These are phyloP conservation scores for Neoarius graeffei DNA, from an alignment of 2,113 vertebrate species.

Conservation along the genomic window DNA sequence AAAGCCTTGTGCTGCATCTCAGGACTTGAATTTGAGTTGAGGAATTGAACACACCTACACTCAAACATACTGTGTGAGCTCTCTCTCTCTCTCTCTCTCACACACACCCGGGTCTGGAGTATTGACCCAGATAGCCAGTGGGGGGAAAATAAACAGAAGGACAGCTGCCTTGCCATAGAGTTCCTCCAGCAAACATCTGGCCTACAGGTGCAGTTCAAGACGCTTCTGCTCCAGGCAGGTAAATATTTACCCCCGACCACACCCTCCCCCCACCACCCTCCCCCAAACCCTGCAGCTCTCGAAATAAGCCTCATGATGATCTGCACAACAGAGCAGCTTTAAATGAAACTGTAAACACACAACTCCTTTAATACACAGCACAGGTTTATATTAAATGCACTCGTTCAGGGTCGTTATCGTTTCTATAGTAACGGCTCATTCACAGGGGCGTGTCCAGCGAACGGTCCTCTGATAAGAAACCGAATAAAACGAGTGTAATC, in stretches of 20 bases:
- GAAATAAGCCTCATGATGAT: background rate
- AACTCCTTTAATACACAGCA: background rate
- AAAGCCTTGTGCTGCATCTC: background rate
- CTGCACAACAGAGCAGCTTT: background rate
- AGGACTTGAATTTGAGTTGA: background rate
- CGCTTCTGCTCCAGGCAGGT: constrained; percentile 26
- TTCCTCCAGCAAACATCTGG: constrained; percentile 49
- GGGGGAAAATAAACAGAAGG: constrained; percentile 12
- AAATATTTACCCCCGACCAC: constrained; percentile 46
- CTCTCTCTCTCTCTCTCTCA: background rate
- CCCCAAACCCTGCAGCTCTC: background rate
- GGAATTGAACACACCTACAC: background rate
- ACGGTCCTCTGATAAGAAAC: background rate
- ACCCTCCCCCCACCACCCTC: background rate
- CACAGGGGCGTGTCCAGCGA: background rate
- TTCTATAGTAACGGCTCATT: background rate
- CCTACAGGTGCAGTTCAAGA: constrained; percentile 38
- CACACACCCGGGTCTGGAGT: background rate
- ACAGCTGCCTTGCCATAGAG: constrained; percentile 31
- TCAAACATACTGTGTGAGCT: background rate
- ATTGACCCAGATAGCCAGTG: constrained; percentile 7
- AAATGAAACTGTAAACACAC: background rate
- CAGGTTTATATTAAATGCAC: background rate
- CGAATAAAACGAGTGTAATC: background rate
- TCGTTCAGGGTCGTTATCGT: background rate